phyloP scores from a whole-genome alignment of 1,140 invertebrate genomes.

The Zaprionus gabonicus region DNA sequence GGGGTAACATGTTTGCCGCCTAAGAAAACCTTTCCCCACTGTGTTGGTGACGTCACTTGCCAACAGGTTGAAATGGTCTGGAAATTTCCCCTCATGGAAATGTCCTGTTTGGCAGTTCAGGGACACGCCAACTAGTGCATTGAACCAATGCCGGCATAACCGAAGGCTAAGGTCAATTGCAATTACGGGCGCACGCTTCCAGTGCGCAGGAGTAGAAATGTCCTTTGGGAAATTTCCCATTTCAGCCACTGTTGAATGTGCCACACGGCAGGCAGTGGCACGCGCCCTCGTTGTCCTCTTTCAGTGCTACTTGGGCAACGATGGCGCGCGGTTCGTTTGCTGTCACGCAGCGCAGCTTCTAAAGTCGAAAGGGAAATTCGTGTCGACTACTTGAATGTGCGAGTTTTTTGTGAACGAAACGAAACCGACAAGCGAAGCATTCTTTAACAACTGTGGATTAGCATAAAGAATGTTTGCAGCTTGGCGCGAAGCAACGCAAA shows the following conservation, averaged over 20 bases:
- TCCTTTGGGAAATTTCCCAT: conserved; percentile 55
- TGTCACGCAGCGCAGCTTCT: conserved; percentile 2
- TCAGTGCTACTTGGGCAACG: conserved; percentile 69
- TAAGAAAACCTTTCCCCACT: conserved; percentile 30
- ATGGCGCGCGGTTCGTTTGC: conserved; percentile 59
- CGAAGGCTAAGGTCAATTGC: conserved; percentile 82
- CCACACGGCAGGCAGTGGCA: not conserved
- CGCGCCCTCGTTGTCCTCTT: conserved; percentile 25
- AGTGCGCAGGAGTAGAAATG: conserved; percentile 50
- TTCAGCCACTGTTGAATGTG: conserved; percentile 49
- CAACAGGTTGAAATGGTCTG: conserved; percentile 67
- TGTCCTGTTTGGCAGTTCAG: conserved; percentile 16
- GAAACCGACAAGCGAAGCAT: conserved; percentile 44
- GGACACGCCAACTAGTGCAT: conserved; percentile 54
- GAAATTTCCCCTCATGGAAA: conserved; percentile 22
- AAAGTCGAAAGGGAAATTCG: conserved; percentile 41
- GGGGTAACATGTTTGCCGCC: not conserved
- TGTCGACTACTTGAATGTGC: conserved; percentile 24
- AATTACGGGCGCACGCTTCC: conserved; percentile 52
- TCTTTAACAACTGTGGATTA: conserved; percentile 76
- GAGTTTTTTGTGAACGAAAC: conserved; percentile 27
- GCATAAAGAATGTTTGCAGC: conserved; percentile 57
- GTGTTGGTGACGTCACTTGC: conserved; percentile 57
- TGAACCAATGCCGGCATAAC: conserved; percentile 66
- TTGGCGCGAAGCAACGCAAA: not conserved